phyloP scores from a whole-genome alignment of 2,888 invertebrate species.

The Hoplodrina ambigua region DNA sequence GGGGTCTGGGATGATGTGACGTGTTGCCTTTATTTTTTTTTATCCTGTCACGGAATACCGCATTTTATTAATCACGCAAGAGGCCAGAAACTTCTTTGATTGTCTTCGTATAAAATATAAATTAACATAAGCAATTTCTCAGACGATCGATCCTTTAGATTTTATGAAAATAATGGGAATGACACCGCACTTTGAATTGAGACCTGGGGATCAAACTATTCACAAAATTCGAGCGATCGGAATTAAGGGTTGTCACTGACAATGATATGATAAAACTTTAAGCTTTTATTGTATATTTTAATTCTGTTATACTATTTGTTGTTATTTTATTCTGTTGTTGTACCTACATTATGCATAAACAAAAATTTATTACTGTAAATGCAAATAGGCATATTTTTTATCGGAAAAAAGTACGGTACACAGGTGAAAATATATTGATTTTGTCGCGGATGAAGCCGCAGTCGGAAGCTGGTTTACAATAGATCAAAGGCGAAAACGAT shows the following conservation, averaged over 20 bases:
- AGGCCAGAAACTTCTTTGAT: constrained; percentile 54
- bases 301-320: neutral
- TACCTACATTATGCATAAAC: neutral
- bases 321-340: neutral
- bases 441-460: no score
- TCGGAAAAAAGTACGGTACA: no score
- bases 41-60: constrained; percentile 74
- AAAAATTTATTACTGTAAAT: no score
- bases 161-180: constrained; percentile 27
- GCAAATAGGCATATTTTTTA: no score
- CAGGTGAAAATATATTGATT: no score
- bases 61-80: constrained; percentile 81
- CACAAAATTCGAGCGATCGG: constrained; percentile 17
- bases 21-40: constrained; percentile 77
- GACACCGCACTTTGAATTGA: constrained; percentile 31
- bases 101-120: constrained; percentile 46
- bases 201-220: constrained; percentile 29
- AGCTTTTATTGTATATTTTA: constrained; percentile 14
- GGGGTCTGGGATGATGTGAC: constrained; percentile 80
- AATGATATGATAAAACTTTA: constrained; percentile 22
- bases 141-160: constrained; percentile 23
- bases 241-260: constrained; percentile 25
- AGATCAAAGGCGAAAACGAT: neutral
- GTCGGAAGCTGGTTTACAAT: neutral
- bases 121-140: constrained; percentile 32